Evolutionary conservation across 2,797 vertebrate genomes (phyloP).

Genomic region (Vespertilio murinus): DNA sequence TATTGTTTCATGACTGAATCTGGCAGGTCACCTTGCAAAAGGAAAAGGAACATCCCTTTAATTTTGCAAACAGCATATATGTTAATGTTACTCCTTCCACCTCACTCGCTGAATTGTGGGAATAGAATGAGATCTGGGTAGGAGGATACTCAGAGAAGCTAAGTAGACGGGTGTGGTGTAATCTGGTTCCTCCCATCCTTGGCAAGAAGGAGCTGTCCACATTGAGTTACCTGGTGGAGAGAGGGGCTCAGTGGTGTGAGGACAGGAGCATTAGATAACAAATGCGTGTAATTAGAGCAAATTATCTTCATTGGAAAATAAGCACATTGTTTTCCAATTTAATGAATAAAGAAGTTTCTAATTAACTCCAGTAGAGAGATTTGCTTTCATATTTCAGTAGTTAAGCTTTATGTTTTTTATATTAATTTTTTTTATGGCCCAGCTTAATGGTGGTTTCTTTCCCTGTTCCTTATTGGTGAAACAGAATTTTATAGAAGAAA

Average conservation of each 20-base stretch:
- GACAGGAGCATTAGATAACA: slow-evolving; percentile 4
- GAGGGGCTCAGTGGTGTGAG: neutral
- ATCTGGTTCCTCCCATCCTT: neutral
- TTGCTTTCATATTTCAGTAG: slow-evolving; percentile 56
- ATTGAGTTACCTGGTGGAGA: neutral
- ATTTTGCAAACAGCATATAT: slow-evolving; percentile 35
- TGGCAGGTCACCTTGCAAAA: slow-evolving; percentile 70
- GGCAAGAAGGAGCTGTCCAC: neutral
- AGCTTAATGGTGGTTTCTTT: neutral
- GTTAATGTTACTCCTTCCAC: slow-evolving; percentile 39
- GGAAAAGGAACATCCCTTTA: slow-evolving; percentile 32
- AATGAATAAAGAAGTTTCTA: slow-evolving; percentile 66
- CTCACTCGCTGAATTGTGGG: neutral
- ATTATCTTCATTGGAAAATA: slow-evolving; percentile 62
- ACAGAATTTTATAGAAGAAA: slow-evolving; percentile 46
- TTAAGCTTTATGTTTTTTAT: slow-evolving; percentile 47
- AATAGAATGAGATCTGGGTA: slow-evolving; percentile 12
- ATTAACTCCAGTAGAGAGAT: slow-evolving; percentile 64
- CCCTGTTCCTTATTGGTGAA: neutral
- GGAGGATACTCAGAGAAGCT: neutral
- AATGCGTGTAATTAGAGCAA: neutral
- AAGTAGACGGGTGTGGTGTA: neutral
- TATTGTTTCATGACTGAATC: slow-evolving; percentile 17
- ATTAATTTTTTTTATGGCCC: slow-evolving; percentile 34
- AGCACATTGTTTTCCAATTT: slow-evolving; percentile 68